phyloP scores from a whole-genome alignment of 2,797 vertebrate species.

The Scolopax rusticola region DNA sequence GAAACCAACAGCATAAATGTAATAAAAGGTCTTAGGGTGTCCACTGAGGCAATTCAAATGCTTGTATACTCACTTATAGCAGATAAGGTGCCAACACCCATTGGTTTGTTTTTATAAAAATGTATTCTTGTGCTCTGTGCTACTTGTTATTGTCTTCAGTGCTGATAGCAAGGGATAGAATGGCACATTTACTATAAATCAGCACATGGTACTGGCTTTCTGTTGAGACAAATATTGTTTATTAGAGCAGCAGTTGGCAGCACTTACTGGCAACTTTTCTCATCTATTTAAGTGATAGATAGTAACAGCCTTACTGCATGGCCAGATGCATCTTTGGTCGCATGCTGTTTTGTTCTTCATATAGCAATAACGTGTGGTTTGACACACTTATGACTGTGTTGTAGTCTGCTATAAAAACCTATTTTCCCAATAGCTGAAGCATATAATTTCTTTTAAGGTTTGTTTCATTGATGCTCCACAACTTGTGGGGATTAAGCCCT shows the following conservation, averaged over 20 bases:
- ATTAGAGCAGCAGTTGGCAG: conserved; percentile 7
- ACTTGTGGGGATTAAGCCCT: background rate
- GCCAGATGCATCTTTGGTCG: background rate
- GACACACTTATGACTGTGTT: background rate
- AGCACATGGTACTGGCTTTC: background rate
- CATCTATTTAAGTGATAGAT: conserved; percentile 28
- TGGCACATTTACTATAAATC: conserved; percentile 1
- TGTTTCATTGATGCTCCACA: background rate
- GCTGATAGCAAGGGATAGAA: background rate
- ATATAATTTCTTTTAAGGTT: background rate
- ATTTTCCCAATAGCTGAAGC: background rate
- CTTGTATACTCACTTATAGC: background rate
- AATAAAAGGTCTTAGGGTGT: background rate
- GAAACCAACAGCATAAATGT: background rate
- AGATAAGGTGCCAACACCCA: background rate
- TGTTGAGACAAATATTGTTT: conserved; percentile 38
- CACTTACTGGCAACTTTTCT: background rate
- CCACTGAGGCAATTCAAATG: background rate
- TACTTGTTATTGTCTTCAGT: background rate
- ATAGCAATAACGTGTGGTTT: background rate
- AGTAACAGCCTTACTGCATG: background rate
- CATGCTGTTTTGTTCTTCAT: background rate
- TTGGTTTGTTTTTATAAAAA: conserved; percentile 21
- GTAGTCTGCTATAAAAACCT: background rate
- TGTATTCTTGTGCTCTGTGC: background rate